phyloP scores from a whole-genome alignment of 2,797 vertebrate genomes.

The Liparis tanakae region DNA sequence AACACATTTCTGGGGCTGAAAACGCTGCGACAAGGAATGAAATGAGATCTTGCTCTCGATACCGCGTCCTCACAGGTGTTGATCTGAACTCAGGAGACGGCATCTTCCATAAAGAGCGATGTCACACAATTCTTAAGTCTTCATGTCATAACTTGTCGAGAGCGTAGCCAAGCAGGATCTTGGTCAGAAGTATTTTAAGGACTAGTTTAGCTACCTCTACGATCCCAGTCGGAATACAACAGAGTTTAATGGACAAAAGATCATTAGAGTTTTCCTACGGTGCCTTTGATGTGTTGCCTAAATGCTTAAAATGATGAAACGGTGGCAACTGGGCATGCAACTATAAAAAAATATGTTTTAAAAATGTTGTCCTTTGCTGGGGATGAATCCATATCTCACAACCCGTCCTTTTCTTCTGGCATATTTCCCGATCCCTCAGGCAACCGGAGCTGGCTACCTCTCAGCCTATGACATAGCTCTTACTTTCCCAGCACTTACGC shows the following conservation, averaged over 20 bases:
- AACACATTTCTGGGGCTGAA: conserved; percentile 17
- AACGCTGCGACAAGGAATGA: conserved; percentile 15
- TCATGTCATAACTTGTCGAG: conserved; percentile 29
- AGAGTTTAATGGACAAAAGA: conserved; percentile 29
- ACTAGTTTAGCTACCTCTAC: conserved; percentile 17
- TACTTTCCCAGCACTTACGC: conserved; percentile 78
- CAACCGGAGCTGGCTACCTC: conserved; percentile 64
- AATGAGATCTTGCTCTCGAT: conserved; percentile 27
- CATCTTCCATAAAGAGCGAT: background rate
- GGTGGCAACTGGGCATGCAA: conserved; percentile 4
- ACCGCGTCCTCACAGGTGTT: conserved; percentile 8
- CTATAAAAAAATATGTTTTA: conserved; percentile 22
- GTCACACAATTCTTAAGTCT: conserved; percentile 11
- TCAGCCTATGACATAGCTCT: conserved; percentile 72
- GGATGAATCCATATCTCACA: conserved; percentile 71
- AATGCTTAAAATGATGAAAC: conserved; percentile 31
- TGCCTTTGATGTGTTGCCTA: background rate
- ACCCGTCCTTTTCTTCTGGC: conserved; percentile 63
- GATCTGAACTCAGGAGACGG: conserved; percentile 12
- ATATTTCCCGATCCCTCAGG: conserved; percentile 62
- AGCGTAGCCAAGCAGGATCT: conserved; percentile 22
- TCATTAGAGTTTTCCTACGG: conserved; percentile 21
- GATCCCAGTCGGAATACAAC: conserved; percentile 23
- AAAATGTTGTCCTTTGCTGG: conserved; percentile 20
- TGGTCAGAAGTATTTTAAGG: conserved; percentile 24